Base-by-base conservation (phyloP, 2,113 vertebrate genomes). In the Azemiops feae region DNA sequence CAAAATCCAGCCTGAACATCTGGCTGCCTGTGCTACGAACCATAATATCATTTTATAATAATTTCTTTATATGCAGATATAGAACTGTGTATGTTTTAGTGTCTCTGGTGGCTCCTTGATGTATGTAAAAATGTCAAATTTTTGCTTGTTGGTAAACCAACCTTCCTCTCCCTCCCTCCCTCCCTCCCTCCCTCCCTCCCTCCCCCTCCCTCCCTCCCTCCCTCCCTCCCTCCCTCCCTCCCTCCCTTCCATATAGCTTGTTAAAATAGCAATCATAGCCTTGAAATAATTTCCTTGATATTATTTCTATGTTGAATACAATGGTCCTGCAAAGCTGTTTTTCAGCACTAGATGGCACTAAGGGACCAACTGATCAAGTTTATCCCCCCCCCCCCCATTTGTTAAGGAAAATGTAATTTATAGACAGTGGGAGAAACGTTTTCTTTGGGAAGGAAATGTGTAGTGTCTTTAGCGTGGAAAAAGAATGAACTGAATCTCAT, bases 271-370 rank as follows among this genome's bases (percentile, higher is more conserved):
- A 22, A 8, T 22, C 69, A 9, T 34, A 81, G 69, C 18, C 34
- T 39, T 81, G 34, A 81, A 39, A 81, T 39, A 3, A 69, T 2
- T 3, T 5, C 14, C 12, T 14, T n/a, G 30, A 34, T 69, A 69
- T 34, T n/a, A 69, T 69, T n/a, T 14, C 14, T 69, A 6, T 69
- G 34, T 34, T n/a, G n/a, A 69, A 34, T 69, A 69, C 4, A 69
- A 69, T n/a, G 64, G 30, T 14, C 64, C 85, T 86, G 94, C 90
- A 34, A 14, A 91, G 34, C 27, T 88, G 30, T 18, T 25, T 64
- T 93, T 90, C 47, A 95, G 50, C 96, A 60, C 96, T 97, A 97
- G 97, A 54, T 96, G 97, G 96, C 39, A 95, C 94, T 95, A 81
- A 93, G 94, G 92, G 87, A 94, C 93, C 57, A 53, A 57, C 30